Percentiles rank a stretch among this genome's conserved stretches.
Conservation (phyloP, 2,888 invertebrate species). For the Drosophila yooni region DNA sequence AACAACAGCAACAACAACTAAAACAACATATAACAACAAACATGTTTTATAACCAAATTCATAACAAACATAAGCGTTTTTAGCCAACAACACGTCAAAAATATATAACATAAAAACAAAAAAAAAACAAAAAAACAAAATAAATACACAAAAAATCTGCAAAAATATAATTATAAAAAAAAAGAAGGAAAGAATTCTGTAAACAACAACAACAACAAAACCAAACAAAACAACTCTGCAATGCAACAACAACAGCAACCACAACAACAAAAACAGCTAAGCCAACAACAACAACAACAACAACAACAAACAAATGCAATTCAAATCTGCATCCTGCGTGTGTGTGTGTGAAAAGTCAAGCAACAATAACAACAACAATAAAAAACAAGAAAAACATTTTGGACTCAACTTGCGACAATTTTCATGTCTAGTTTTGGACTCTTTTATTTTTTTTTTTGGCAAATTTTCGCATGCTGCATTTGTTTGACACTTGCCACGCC, state of each 20-base stretch:
- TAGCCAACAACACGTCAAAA: constrained; percentile 38
- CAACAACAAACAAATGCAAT: constrained; percentile 53
- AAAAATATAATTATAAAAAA: constrained; percentile 7
- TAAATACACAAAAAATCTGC: constrained; percentile 18
- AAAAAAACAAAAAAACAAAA: background rate
- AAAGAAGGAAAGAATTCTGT: constrained; percentile 7
- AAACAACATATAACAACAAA: constrained; percentile 50
- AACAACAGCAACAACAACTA: constrained; percentile 49
- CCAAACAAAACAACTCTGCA: constrained; percentile 39
- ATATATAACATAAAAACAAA: constrained; percentile 22
- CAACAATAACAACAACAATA: constrained; percentile 26
- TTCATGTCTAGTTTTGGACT: constrained; percentile 39
- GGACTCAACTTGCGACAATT: constrained; percentile 47
- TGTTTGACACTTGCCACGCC: constrained; percentile 47
- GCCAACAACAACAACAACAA: constrained; percentile 44
- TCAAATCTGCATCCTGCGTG: constrained; percentile 52
- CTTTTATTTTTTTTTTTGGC: constrained; percentile 8
- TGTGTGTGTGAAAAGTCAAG: constrained; percentile 71
- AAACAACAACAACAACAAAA: constrained; percentile 33
- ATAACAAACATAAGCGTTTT: constrained; percentile 64
- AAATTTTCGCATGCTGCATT: constrained; percentile 13
- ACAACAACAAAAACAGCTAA: constrained; percentile 37
- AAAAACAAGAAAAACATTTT: constrained; percentile 27
- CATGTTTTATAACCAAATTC: constrained; percentile 63
- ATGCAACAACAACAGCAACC: constrained; percentile 46